phyloP scores from a whole-genome alignment of 2,888 invertebrate species.

The Helleia helle region DNA sequence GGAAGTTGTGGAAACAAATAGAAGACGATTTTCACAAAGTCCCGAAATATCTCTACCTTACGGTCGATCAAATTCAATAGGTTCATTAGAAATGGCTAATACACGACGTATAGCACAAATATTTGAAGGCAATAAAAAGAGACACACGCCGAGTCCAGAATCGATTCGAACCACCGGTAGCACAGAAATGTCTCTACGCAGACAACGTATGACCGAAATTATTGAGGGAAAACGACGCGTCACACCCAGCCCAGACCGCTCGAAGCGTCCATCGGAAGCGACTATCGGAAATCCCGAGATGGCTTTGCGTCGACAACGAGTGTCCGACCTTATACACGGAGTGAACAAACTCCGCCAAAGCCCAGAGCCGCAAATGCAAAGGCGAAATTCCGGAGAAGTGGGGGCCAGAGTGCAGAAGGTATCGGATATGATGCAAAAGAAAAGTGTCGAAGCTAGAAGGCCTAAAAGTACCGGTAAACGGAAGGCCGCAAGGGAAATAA shows the following conservation, averaged over 20 bases:
- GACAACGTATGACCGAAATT: slow-evolving; percentile 50
- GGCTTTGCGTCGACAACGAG: slow-evolving; percentile 44
- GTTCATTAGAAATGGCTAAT: slow-evolving; percentile 35
- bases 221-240: slow-evolving; percentile 47
- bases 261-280: slow-evolving; percentile 31
- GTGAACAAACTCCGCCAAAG: slow-evolving; percentile 26
- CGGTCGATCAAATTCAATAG: slow-evolving; percentile 45
- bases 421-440: slow-evolving; percentile 84
- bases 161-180: slow-evolving; percentile 34
- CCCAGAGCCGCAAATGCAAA: slow-evolving; percentile 25
- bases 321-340: slow-evolving; percentile 47
- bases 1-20: slow-evolving; percentile 30
- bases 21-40: slow-evolving; percentile 35
- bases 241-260: slow-evolving; percentile 41
- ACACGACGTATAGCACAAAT: slow-evolving; percentile 47
- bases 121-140: slow-evolving; percentile 43
- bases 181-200: slow-evolving; percentile 42
- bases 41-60: slow-evolving; percentile 29
- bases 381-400: slow-evolving; percentile 50
- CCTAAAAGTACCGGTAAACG: slow-evolving; percentile 40
- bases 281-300: slow-evolving; percentile 44
- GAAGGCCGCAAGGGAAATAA: slow-evolving; percentile 73
- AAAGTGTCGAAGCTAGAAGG: slow-evolving; percentile 58
- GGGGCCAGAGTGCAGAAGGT: slow-evolving; percentile 80
- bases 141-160: slow-evolving; percentile 44